Evolutionary conservation across 2,888 invertebrate genomes (phyloP), one percentile per base, ranked within the genome.

Genomic region (Diarsia mendica): DNA sequence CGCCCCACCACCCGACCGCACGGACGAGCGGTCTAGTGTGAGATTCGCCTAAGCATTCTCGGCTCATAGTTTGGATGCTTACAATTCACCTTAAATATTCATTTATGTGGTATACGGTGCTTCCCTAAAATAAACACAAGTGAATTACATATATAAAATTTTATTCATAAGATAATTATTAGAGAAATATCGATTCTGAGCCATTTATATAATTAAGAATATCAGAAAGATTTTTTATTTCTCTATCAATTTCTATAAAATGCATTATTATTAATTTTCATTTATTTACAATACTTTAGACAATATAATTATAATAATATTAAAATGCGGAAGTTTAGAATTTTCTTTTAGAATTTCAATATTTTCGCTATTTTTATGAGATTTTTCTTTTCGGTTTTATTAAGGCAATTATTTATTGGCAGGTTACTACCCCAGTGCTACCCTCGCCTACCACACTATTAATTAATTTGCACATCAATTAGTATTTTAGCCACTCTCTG

Each of bases 401-500:
- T 9, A 28, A 28, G 13, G 49, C 5, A 8, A 28, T 58, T 33
- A 28, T 33, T 6, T 20, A 60, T n/a, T n/a, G 49, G 5, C 28
- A 49, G 15, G 6, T 33, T 6, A 44, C 13, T 28, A 28, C 8
- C 15, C 58, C 11, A 49, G 15, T 60, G 5, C 55, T 23, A 11
- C 55, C 15, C 8, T 39, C 18, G n/a, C 18, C 11, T n/a, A 10
- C 4, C 23, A 39, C 18, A 44, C 15, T 23, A 64, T 15, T 65
- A 39, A 39, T 53, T 46, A 15, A 44, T 55, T 53, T 53, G 23
- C 67, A 64, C 15, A 44, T n/a, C 18, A 33, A 64, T 44, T n/a
- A 67, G 20, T 11, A 78, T 58, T 55, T 67, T 49, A 49, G 5
- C 46, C 68, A 48, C 65, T 66, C 53, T 65, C 68, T 79, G 49